Conservation (phyloP, 2,797 vertebrate genomes). For the Phrynocephalus guinanensis region DNA sequence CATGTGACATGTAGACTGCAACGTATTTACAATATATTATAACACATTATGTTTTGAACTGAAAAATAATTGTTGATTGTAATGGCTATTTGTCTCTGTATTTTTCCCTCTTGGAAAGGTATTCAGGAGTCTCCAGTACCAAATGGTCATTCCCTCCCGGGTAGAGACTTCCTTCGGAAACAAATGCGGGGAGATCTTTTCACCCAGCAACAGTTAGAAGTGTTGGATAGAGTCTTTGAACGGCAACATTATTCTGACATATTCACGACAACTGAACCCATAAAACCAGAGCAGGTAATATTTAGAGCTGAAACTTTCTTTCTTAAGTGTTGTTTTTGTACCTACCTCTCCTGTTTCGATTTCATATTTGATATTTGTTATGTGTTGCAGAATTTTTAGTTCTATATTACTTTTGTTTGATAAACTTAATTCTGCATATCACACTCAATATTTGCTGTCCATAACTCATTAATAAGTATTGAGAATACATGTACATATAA, state of each 20-base stretch:
- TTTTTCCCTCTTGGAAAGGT: constrained; percentile 78
- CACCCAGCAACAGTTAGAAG: constrained; percentile 97
- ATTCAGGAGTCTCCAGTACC: constrained; percentile 94
- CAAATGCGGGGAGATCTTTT: constrained; percentile 99
- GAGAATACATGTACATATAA: neutral
- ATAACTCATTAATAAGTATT: neutral
- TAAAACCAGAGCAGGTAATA: constrained; percentile 91
- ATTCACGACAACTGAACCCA: constrained; percentile 90
- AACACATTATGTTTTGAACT: neutral
- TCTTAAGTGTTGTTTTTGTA: neutral
- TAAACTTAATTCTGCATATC: neutral
- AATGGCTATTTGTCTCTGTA: constrained; percentile 52
- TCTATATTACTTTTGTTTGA: neutral
- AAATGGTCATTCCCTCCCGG: constrained; percentile 92
- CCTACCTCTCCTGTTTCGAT: neutral
- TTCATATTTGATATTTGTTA: constrained; percentile 1
- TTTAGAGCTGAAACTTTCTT: neutral
- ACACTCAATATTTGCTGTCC: constrained; percentile 2
- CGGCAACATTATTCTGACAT: constrained; percentile 93
- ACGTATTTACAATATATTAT: neutral
- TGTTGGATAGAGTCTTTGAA: constrained; percentile 96
- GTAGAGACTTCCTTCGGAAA: constrained; percentile 98
- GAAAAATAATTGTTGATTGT: neutral
- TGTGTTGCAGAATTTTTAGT: neutral
- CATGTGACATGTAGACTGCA: too few relatives aligned